Evolutionary conservation across 2,113 vertebrate species (phyloP).

Genomic region (Gadus macrocephalus): DNA sequence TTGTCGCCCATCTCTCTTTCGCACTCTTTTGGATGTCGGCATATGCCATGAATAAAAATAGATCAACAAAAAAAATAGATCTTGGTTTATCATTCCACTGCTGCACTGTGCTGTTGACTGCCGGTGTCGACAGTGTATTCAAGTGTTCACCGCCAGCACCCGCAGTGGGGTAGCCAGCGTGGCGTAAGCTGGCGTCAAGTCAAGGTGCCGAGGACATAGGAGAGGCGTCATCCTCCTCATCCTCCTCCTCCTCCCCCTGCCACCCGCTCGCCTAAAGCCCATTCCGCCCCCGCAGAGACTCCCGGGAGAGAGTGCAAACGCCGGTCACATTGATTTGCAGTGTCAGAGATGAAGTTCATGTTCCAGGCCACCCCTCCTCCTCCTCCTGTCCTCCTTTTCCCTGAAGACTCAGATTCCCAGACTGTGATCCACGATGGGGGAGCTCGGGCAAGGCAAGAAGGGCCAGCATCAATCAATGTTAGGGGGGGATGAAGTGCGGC

Average conservation of each 20-base stretch:
- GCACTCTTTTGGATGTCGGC: too few species aligned
- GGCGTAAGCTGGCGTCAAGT: not conserved
- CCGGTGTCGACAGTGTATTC: too few species aligned
- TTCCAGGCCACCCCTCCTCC: conserved; percentile 14
- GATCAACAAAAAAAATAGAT: too few species aligned
- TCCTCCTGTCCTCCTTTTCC: not conserved
- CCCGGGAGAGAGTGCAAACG: conserved; percentile 29
- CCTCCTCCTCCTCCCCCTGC: not conserved
- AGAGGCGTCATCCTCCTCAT: conserved; percentile 1
- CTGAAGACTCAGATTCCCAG: conserved; percentile 40
- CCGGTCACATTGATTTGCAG: conserved; percentile 44
- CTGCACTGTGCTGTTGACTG: too few species aligned
- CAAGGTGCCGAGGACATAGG: conserved; percentile 38
- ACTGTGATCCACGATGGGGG: conserved; percentile 37
- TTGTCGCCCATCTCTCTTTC: too few species aligned
- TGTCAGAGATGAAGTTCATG: conserved; percentile 41
- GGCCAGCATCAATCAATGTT: conserved; percentile 49
- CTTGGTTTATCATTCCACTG: too few species aligned
- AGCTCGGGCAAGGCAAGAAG: not conserved
- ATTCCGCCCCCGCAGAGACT: too few species aligned
- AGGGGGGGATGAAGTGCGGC: conserved; percentile 43
- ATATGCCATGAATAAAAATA: too few species aligned
- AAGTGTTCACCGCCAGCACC: too few species aligned
- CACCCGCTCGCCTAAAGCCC: too few species aligned
- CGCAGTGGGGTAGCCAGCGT: not conserved